phyloP scores from a whole-genome alignment of 2,113 vertebrate genomes.

The Fulica atra region DNA sequence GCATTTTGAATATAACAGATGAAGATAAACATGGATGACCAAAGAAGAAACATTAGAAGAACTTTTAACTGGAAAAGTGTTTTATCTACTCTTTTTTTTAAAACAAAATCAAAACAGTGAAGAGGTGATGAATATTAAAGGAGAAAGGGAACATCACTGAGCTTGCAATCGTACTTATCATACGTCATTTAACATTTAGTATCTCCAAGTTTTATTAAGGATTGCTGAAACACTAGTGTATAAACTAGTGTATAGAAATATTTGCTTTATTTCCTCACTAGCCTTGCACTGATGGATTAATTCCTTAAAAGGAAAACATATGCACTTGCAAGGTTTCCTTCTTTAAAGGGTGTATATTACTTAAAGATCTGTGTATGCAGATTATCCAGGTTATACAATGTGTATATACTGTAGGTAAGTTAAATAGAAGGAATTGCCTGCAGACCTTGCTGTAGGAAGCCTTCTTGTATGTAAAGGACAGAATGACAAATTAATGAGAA shows the following conservation, averaged over 20 bases:
- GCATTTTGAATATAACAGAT: slow-evolving; percentile 71
- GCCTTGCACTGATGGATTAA: neutral
- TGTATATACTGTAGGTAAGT: neutral
- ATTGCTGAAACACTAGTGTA: neutral
- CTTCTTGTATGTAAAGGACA: neutral
- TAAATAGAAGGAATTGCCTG: neutral
- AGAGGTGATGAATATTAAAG: neutral
- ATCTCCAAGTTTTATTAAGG: neutral
- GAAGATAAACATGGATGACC: slow-evolving; percentile 34
- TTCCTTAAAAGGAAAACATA: neutral
- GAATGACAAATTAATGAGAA: neutral
- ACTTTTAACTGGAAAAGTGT: neutral
- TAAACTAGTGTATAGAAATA: neutral
- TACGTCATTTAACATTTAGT: neutral
- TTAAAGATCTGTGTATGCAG: neutral
- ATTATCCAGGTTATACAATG: neutral
- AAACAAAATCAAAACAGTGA: neutral
- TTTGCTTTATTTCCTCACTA: neutral
- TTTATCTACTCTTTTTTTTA: neutral
- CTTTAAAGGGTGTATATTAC: neutral
- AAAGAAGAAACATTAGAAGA: neutral
- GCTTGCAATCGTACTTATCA: neutral
- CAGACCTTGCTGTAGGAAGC: neutral
- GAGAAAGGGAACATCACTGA: neutral
- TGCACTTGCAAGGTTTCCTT: neutral